Evolutionary conservation across 2,797 vertebrate genomes (phyloP), one percentile per base, ranked within the genome.

Genomic region (Gymnocypris eckloni): DNA sequence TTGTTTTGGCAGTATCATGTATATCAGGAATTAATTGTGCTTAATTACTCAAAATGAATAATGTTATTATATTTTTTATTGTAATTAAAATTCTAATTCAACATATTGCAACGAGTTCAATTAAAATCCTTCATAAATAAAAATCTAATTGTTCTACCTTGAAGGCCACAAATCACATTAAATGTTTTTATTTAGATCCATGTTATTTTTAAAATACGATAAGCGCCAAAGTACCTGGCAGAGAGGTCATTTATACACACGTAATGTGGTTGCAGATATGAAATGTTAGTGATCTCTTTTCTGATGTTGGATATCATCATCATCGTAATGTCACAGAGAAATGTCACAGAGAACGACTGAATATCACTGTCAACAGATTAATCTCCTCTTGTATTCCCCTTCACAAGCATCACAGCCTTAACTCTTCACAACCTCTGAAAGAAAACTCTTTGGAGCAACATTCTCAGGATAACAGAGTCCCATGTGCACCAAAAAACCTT

Each of bases 391-490:
- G 54, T 16, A 25, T 71, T 71, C 20, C 5, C 28, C 2, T 1
- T 50, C 22, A 67, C 12, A 28, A 28, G 61, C 61, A 2, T 13
- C 25, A 28, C 4, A 7, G 45, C 43, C 59, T 67, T 66, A 56
- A 66, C 54, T 28, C 37, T 82, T 10, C 16, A 9, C 22, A 59
- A 59, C n/a, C 50, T 54, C 9, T 78, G 15, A 78, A 77, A 78
- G 18, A 72, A 45, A 72, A 9, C 4, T 22, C 1, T 54, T 69
- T 56, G 45, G n/a, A 54, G 64, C 43, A n/a, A 28, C 50, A 33
- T 84, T 82, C 33, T 41, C 76, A 86, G 41, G 12, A 48, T 78
- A 33, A 52, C 77, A 82, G 48, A 56, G 75, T 43, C 28, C 54
- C 54, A 39, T 71, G 54, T 52, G 22, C 20, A 59, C 59, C 56